These are phyloP conservation scores for Tragelaphus strepsiceros DNA, from an alignment of 2,113 vertebrate genomes.

Conservation along the genomic window DNA sequence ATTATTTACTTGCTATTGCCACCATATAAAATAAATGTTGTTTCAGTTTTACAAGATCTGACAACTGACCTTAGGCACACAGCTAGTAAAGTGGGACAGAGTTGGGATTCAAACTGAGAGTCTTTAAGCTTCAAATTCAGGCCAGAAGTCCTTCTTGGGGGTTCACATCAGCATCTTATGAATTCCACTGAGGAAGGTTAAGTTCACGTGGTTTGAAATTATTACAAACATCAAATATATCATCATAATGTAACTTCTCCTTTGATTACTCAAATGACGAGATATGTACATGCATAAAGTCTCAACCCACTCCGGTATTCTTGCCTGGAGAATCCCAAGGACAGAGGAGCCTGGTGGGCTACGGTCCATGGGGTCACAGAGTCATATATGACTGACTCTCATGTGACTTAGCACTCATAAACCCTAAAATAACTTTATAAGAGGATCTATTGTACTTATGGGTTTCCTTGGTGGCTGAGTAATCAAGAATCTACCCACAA, in stretches of 20 bases:
- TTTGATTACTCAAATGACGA: background rate
- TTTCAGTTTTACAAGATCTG: background rate
- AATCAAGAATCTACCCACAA: background rate
- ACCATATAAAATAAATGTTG: background rate
- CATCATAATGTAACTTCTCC: background rate
- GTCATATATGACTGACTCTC: background rate
- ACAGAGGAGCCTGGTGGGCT: background rate
- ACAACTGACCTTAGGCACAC: background rate
- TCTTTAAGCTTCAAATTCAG: background rate
- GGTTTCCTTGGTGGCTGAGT: background rate
- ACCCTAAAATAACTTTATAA: background rate
- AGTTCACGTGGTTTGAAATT: background rate
- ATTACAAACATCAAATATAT: background rate
- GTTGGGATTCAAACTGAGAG: background rate
- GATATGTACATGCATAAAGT: background rate
- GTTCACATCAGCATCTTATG: background rate
- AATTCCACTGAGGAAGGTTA: background rate
- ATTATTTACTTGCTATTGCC: background rate
- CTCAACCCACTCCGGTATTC: background rate
- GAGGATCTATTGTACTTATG: background rate
- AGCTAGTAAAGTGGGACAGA: background rate
- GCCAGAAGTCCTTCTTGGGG: background rate
- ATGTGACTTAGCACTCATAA: background rate
- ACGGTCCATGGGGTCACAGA: background rate
- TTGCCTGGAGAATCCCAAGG: background rate